Evolutionary conservation across 2,113 vertebrate species (phyloP).

Genomic region (Platichthys stellatus): DNA sequence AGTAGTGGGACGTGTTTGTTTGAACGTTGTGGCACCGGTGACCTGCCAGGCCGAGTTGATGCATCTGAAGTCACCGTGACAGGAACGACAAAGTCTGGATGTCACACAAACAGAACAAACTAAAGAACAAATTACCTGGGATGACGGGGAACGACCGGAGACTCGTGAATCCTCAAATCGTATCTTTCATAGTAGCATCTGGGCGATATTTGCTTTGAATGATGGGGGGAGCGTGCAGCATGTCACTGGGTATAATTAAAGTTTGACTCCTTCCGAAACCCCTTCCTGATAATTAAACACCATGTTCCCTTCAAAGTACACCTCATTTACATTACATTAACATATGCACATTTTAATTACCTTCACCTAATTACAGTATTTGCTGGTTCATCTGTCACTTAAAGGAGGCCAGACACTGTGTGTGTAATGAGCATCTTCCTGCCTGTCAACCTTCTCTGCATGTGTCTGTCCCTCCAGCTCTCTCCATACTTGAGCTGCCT

Average conservation of each 20-base stretch:
- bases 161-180: neutral
- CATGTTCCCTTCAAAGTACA: constrained; percentile 30
- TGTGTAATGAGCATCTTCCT: constrained; percentile 11
- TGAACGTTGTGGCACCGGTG: too few relatives aligned
- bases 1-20: too few relatives aligned
- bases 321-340: constrained; percentile 68
- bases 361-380: constrained; percentile 65
- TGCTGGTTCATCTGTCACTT: constrained; percentile 60
- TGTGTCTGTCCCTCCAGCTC: neutral
- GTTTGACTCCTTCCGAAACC: constrained; percentile 2
- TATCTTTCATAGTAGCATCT: neutral
- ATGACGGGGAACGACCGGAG: constrained; percentile 2
- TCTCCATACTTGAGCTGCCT: neutral
- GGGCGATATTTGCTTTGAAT: neutral
- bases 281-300: constrained; percentile 30
- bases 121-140: neutral
- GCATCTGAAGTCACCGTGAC: neutral
- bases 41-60: too few relatives aligned
- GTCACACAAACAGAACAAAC: neutral
- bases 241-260: constrained; percentile 29
- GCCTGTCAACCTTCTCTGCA: constrained; percentile 19
- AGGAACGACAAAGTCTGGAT: neutral
- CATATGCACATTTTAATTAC: constrained; percentile 68
- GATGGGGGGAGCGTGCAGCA: constrained; percentile 17
- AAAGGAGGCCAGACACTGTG: constrained; percentile 36